Percentiles rank a stretch among this genome's conserved stretches.
phyloP scores from a whole-genome alignment of 2,113 vertebrate genomes.

The Podilymbus podiceps region DNA sequence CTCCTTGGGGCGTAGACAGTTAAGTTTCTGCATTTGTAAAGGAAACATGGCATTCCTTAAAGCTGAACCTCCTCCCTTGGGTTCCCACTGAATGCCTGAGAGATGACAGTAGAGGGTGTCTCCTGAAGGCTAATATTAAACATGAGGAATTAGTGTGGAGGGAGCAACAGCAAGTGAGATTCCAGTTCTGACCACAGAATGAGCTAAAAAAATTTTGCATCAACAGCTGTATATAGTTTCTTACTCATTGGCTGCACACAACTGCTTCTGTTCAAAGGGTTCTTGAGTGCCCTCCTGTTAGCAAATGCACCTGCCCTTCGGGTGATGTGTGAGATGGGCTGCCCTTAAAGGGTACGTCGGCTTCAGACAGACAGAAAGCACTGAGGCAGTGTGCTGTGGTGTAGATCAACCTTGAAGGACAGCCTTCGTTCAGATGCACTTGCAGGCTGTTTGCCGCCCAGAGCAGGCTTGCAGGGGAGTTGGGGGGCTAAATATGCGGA shows the following conservation, averaged over 20 bases:
- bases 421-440: background rate
- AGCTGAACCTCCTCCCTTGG: conserved; percentile 61
- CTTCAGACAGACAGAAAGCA: background rate
- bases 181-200: conserved; percentile 18
- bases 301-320: background rate
- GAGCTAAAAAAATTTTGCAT: background rate
- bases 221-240: background rate
- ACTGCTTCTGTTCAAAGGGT: background rate
- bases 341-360: rapidly evolving
- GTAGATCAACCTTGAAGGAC: background rate
- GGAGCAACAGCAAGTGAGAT: background rate
- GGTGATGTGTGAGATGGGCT: background rate
- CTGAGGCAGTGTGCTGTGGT: background rate
- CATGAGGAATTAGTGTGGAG: background rate
- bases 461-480: background rate
- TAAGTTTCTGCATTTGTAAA: background rate
- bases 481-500: background rate
- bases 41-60: conserved; percentile 55
- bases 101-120: conserved; percentile 63
- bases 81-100: conserved; percentile 55
- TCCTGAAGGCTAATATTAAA: conserved; percentile 48
- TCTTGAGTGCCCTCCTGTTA: background rate
- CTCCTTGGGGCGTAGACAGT: conserved; percentile 30
- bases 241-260: background rate
- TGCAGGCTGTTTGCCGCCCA: background rate